Percentiles rank a stretch among this genome's conserved stretches.
Evolutionary conservation across 1,140 invertebrate species (phyloP).

Genomic region (Leptinotarsa undecemlineata): DNA sequence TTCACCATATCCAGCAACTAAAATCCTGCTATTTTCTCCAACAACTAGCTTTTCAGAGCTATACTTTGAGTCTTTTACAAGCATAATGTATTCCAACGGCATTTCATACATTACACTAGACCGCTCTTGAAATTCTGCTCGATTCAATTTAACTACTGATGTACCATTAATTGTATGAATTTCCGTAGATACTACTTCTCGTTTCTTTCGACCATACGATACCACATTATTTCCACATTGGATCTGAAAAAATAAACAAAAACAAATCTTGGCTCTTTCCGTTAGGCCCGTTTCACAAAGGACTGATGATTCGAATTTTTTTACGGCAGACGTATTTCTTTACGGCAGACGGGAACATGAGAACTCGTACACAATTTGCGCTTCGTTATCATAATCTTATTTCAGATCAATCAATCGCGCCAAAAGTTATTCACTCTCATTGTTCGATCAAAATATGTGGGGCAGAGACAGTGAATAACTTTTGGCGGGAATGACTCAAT

Average conservation of each 20-base stretch:
- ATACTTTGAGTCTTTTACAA: constrained; percentile 54
- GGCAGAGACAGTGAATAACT: no score
- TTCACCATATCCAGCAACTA: constrained; percentile 58
- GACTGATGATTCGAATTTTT: no score
- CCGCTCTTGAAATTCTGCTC: constrained; percentile 37
- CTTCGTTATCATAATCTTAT: no score
- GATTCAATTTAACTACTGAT: constrained; percentile 33
- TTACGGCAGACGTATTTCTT: no score
- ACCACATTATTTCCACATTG: constrained; percentile 37
- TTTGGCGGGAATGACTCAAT: no score
- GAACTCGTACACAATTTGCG: no score
- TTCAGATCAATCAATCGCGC: no score
- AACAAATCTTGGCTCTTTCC: no score
- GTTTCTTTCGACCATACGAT: constrained; percentile 7
- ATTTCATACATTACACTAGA: constrained; percentile 47
- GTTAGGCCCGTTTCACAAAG: no score
- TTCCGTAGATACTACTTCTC: constrained; percentile 26
- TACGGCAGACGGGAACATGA: no score
- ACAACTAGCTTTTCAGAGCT: constrained; percentile 54
- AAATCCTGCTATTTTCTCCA: constrained; percentile 56
- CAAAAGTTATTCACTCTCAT: no score
- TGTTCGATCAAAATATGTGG: no score
- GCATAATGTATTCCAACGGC: constrained; percentile 57
- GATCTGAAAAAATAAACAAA: constrained; percentile 27
- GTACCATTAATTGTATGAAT: constrained; percentile 43